Conservation (phyloP, 92 coral and sea anemone genomes). For the Palythoa caribaeorum region DNA sequence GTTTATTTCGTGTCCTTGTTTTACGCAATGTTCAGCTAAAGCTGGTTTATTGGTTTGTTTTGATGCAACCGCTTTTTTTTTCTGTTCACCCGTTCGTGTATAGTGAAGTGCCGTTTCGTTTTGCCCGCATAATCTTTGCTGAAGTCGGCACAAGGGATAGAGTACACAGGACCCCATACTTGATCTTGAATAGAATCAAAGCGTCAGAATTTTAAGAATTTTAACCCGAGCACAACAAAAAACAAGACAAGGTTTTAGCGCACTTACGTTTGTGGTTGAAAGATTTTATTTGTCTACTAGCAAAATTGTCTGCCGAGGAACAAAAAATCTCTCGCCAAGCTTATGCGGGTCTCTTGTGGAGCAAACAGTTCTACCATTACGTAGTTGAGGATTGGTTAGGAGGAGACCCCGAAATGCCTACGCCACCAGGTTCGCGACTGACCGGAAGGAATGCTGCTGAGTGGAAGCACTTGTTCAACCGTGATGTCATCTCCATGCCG, state of each 20-base stretch:
- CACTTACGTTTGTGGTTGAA: background rate
- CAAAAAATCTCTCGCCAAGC: constrained; percentile 90
- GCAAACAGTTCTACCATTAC: constrained; percentile 98
- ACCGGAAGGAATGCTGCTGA: constrained; percentile 86
- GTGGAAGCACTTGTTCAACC: constrained; percentile 92
- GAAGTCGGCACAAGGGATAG: no score
- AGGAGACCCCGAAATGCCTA: constrained; percentile 89
- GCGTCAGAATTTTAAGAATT: no score
- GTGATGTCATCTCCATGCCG: constrained; percentile 95
- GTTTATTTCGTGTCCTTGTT: no score
- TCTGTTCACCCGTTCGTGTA: no score
- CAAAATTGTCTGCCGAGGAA: constrained; percentile 75
- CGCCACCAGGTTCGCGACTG: constrained; percentile 79
- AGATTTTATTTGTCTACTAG: constrained; percentile 24
- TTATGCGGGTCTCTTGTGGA: constrained; percentile 96
- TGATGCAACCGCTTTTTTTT: no score
- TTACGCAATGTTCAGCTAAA: no score
- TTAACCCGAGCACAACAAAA: no score
- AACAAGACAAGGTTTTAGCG: background rate
- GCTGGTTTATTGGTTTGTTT: no score
- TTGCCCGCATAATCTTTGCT: no score
- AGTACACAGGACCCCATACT: no score
- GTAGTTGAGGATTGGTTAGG: constrained; percentile 90
- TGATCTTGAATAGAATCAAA: no score
- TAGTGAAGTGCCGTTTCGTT: no score